Conservation (phyloP, 2,113 vertebrate species). For the Meleagris gallopavo region DNA sequence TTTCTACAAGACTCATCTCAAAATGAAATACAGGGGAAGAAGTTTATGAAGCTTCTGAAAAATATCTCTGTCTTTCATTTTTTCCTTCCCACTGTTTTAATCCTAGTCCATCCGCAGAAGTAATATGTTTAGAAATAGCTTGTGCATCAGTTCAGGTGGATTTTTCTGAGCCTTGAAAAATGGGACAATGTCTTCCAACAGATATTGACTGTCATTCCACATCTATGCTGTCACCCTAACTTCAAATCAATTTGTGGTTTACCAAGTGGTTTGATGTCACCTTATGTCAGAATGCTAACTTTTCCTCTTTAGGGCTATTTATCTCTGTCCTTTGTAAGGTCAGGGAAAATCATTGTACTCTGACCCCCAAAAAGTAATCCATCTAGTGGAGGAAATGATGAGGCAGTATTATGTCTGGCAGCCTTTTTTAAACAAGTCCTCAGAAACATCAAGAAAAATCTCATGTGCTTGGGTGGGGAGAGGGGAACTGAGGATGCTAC, state of each 20-base stretch:
- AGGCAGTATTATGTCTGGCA: conserved; percentile 28
- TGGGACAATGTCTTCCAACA: conserved; percentile 36
- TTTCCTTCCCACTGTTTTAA: neutral
- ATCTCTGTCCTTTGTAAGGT: conserved; percentile 65
- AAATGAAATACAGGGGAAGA: neutral
- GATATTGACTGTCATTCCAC: conserved; percentile 44
- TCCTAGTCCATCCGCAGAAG: conserved; percentile 5
- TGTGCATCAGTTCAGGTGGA: neutral
- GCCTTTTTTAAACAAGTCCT: conserved; percentile 55
- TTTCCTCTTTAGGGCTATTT: conserved; percentile 50
- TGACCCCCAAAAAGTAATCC: conserved; percentile 13
- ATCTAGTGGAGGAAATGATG: conserved; percentile 48
- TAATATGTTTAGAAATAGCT: conserved; percentile 12
- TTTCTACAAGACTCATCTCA: neutral
- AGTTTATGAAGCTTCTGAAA: neutral
- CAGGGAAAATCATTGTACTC: conserved; percentile 47
- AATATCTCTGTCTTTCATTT: neutral
- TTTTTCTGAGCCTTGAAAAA: conserved; percentile 58
- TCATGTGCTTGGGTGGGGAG: neutral
- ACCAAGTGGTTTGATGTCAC: conserved; percentile 53
- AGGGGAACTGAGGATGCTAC: neutral
- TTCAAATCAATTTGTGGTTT: conserved; percentile 65
- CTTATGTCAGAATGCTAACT: conserved; percentile 49
- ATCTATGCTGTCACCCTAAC: conserved; percentile 51
- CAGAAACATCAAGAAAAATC: neutral